Evolutionary conservation across 2,797 vertebrate genomes (phyloP).

Genomic region (Liasis olivaceus): DNA sequence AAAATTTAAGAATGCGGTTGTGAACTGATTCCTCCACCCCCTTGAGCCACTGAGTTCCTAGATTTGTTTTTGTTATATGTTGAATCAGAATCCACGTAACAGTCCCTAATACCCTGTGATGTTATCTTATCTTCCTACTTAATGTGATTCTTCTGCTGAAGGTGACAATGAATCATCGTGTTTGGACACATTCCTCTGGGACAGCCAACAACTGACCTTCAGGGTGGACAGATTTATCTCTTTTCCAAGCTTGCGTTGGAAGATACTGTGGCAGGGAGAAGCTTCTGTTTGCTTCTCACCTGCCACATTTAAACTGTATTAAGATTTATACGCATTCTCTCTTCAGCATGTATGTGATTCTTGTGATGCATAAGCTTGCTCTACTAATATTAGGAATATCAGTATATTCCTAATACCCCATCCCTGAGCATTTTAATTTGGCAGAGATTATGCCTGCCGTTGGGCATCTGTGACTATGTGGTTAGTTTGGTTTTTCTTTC

Average conservation of each 20-base stretch:
- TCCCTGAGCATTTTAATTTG: background rate
- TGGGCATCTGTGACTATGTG: background rate
- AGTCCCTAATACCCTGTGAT: background rate
- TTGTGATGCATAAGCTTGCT: background rate
- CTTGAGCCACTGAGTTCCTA: background rate
- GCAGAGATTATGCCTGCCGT: background rate
- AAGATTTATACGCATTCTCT: background rate
- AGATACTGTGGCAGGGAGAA: constrained; percentile 2
- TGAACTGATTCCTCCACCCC: background rate
- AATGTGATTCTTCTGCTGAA: constrained; percentile 50
- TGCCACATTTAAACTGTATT: accelerated
- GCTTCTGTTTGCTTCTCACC: background rate
- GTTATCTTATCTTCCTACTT: constrained; percentile 27
- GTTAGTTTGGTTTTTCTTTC: background rate
- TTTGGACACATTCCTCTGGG: constrained; percentile 51
- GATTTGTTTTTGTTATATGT: constrained; percentile 6
- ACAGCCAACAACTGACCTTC: constrained; percentile 61
- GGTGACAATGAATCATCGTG: constrained; percentile 58
- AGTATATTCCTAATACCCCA: background rate
- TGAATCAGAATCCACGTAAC: constrained; percentile 4
- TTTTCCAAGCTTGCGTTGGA: background rate
- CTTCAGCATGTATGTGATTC: background rate
- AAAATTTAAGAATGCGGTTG: background rate
- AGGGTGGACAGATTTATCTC: constrained; percentile 57
- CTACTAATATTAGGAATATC: background rate